Base-by-base conservation (phyloP, 2,113 vertebrate genomes). In the Pelusios castaneus region DNA sequence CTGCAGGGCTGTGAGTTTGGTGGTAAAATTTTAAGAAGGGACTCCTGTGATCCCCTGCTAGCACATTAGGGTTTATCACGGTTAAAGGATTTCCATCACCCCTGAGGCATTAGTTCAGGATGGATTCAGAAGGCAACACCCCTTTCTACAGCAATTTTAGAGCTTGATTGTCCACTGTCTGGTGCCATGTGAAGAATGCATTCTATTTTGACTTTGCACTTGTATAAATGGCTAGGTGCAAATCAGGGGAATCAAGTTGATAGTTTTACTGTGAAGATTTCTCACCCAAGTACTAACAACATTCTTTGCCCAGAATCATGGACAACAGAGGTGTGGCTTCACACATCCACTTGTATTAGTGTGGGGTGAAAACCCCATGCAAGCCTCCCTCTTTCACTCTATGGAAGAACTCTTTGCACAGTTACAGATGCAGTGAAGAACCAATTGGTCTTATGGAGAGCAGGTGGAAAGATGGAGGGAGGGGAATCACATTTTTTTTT, bases 31-130 rank as follows among this genome's bases (percentile, higher is more conserved):
- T 43, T 10, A 86, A 22, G 12, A 41, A 63, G 84, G 34, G 77
- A 52, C 77, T 88, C 12, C 5, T 63, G 73, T 31, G 34, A 27
- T 17, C 79, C 19, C 17, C 6, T 79, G 13, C 82, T 41, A 45
- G 43, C 7, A 45, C 54, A 27, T 2, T 1, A 1, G 25, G 9
- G 5, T 43, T 5, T 45, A 5, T 1, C 51, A 5, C 2, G 77
- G 5, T 2, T 73, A 29, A 92, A 94, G 55, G 52, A 47, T n/a
- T 31, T 3, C 0, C 41, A 1, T 3, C 31, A 63, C 34, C 51
- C 27, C 76, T n/a, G 58, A 2, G 1, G 49, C 2, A 31, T 0
- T 27, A 60, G 8, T 16, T 55, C 13, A 2, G 1, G 27, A 73
- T 24, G 9, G n/a, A 45, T 87, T 67, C 56, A 41, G 34, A n/a